These are phyloP conservation scores for Tragelaphus imberbis DNA, from an alignment of 2,113 vertebrate genomes.

Conservation along the genomic window DNA sequence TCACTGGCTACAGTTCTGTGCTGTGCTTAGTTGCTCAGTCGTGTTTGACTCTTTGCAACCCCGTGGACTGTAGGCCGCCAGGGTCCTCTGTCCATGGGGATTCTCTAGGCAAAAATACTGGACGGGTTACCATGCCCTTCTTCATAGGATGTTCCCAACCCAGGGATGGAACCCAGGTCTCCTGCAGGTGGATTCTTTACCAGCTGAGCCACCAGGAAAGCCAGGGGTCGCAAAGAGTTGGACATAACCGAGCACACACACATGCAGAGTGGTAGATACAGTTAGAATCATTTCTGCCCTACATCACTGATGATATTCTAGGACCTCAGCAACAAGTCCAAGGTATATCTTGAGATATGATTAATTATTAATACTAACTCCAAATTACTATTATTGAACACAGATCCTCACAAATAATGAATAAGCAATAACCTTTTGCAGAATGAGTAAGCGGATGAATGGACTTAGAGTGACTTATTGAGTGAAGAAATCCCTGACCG, in stretches of 20 bases:
- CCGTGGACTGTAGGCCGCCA: not conserved
- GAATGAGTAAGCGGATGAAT: rapidly evolving
- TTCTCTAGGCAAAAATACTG: not conserved
- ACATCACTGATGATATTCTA: not conserved
- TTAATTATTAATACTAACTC: not conserved
- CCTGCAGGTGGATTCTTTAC: not conserved
- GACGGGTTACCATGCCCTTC: not conserved
- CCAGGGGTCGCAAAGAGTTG: not conserved
- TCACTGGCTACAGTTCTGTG: not conserved
- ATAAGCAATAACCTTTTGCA: not conserved
- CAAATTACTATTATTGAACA: not conserved
- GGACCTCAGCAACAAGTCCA: not conserved
- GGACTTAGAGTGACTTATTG: not conserved
- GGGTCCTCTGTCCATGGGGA: not conserved
- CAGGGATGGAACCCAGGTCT: not conserved
- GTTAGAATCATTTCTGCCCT: not conserved
- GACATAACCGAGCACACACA: not conserved
- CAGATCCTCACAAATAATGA: not conserved
- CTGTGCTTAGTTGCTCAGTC: not conserved
- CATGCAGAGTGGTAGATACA: not conserved
- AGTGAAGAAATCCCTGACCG: not conserved
- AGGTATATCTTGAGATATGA: not conserved
- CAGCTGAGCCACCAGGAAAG: not conserved
- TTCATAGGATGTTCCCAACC: not conserved
- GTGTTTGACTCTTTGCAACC: not conserved